Conservation (phyloP, 2,113 vertebrate genomes). For the Collichthys lucidus region DNA sequence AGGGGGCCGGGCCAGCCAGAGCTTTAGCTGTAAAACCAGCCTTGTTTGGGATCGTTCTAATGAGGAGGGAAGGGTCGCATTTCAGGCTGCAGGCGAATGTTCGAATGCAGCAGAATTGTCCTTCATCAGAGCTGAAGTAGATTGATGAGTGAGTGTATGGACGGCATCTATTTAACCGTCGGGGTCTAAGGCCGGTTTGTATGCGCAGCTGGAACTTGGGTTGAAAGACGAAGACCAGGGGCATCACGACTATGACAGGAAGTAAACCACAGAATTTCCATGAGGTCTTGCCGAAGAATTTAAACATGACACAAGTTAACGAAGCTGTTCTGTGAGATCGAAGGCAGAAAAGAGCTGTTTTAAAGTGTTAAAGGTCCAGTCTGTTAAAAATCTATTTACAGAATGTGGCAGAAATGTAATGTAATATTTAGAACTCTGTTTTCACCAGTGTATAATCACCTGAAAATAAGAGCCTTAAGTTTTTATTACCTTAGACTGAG, state of each 20-base stretch:
- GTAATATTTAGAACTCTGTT: no score
- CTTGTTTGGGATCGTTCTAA: constrained; percentile 47
- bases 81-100: constrained; percentile 42
- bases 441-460: no score
- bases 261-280: constrained; percentile 23
- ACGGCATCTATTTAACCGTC: constrained; percentile 27
- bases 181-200: constrained; percentile 13
- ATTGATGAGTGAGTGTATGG: constrained; percentile 39
- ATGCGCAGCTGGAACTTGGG: background rate
- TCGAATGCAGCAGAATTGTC: constrained; percentile 30
- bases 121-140: constrained; percentile 35
- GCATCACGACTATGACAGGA: constrained; percentile 2
- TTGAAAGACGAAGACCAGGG: constrained; percentile 20
- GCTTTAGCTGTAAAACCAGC: constrained; percentile 24
- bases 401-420: no score
- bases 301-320: background rate
- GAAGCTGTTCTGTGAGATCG: background rate
- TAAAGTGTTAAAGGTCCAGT: background rate
- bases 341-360: constrained; percentile 2
- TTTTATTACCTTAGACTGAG: no score
- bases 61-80: constrained; percentile 39
- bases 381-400: no score
- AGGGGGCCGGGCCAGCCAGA: constrained; percentile 7
- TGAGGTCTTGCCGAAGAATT: constrained; percentile 11
- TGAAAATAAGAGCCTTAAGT: no score